phyloP scores from a whole-genome alignment of 2,888 invertebrate genomes.

The Caenorhabditis angaria region DNA sequence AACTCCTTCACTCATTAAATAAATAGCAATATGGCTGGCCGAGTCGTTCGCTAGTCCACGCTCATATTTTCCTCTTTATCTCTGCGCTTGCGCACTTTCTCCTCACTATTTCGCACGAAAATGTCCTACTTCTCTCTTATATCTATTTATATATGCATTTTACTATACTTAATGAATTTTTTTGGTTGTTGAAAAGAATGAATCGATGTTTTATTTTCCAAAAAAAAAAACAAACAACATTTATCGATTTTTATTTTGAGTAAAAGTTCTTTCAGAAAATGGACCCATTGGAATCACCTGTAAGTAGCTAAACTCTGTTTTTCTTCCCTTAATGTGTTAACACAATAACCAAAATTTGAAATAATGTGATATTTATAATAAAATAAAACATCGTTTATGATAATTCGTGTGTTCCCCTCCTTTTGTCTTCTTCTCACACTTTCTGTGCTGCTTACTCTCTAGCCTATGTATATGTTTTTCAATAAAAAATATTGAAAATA shows the following conservation, averaged over 20 bases:
- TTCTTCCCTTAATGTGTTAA: too few species aligned
- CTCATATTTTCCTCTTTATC: not conserved
- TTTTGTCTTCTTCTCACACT: not conserved
- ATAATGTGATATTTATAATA: too few species aligned
- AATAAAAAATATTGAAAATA: too few species aligned
- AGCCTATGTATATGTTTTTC: too few species aligned
- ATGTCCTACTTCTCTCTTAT: not conserved
- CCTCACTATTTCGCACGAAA: not conserved
- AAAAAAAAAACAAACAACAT: too few species aligned
- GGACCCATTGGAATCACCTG: too few species aligned
- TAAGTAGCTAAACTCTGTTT: too few species aligned
- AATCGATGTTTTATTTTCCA: too few species aligned
- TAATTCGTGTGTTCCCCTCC: not conserved
- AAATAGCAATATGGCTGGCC: conserved; percentile 1
- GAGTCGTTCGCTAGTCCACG: not conserved
- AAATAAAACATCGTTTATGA: conserved; percentile 4
- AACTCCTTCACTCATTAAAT: not conserved
- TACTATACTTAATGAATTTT: conserved; percentile 1
- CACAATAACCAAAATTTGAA: not conserved
- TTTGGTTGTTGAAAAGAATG: not conserved
- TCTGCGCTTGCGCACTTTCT: conserved; percentile 2
- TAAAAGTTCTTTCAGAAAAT: too few species aligned
- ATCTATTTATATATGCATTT: not conserved
- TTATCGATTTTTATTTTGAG: too few species aligned
- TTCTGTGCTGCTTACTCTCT: not conserved